phyloP scores from a whole-genome alignment of 92 coral and sea anemone species.

The Virgularia gustaviana region DNA sequence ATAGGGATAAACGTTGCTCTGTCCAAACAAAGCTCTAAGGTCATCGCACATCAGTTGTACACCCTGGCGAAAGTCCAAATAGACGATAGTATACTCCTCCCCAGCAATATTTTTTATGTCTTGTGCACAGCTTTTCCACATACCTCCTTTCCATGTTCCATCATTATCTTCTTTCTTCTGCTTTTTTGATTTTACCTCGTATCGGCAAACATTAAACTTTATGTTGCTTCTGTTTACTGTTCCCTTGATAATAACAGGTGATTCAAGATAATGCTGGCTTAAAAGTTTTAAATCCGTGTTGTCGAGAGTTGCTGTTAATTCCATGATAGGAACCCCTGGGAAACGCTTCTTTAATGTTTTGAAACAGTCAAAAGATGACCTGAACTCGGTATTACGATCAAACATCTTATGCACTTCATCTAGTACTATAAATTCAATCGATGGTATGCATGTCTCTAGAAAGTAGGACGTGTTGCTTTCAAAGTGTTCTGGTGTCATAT shows the following conservation, averaged over 20 bases:
- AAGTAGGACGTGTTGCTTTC: too few relatives aligned
- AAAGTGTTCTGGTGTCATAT: too few relatives aligned
- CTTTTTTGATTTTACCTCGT: not conserved
- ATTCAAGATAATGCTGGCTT: conserved; percentile 40
- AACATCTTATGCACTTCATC: too few relatives aligned
- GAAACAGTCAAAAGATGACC: too few relatives aligned
- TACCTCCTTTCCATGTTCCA: not conserved
- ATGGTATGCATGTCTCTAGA: too few relatives aligned
- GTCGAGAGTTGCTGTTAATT: too few relatives aligned
- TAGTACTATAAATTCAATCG: too few relatives aligned
- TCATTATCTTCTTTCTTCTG: not conserved
- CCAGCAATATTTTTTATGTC: conserved; percentile 25
- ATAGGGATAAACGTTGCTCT: too few relatives aligned
- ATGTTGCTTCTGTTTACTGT: conserved; percentile 42
- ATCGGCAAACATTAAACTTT: conserved; percentile 30
- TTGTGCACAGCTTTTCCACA: conserved; percentile 29
- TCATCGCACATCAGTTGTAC: conserved; percentile 32
- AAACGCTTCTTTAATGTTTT: too few relatives aligned
- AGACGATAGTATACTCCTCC: conserved; percentile 45
- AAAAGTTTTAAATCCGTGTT: too few relatives aligned
- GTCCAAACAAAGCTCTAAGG: conserved; percentile 21
- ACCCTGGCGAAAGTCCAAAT: conserved; percentile 48
- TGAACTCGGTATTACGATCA: too few relatives aligned
- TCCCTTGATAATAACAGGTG: conserved; percentile 34
- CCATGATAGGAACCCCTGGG: too few relatives aligned